A percentile compares a stretch with the other conserved stretches of the same genome.
Evolutionary conservation across 2,797 vertebrate genomes (phyloP).

Genomic region (Phalanger gymnotis): DNA sequence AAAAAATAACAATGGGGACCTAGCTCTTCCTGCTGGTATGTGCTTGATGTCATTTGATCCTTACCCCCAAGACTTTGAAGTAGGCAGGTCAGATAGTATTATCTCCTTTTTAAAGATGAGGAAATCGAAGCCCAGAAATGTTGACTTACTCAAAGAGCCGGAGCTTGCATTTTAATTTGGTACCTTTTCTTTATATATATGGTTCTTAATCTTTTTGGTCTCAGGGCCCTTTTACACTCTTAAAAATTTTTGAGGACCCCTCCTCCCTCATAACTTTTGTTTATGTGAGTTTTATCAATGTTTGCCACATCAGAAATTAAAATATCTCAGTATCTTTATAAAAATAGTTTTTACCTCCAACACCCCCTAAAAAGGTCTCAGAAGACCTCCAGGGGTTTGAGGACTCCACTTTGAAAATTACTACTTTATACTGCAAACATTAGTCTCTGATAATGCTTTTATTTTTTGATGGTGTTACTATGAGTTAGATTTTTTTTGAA

Average conservation of each 20-base stretch:
- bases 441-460: background rate
- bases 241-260: background rate
- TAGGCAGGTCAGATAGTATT: background rate
- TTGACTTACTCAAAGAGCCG: background rate
- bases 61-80: background rate
- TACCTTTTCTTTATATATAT: background rate
- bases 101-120: background rate
- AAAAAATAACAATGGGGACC: too few relatives aligned
- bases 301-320: background rate
- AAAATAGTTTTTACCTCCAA: background rate
- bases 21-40: too few relatives aligned
- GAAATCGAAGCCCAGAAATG: background rate
- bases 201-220: background rate
- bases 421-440: background rate
- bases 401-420: background rate
- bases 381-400: background rate
- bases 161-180: background rate
- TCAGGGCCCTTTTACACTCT: background rate
- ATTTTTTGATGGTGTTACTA: slow-evolving; percentile 40
- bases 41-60: background rate
- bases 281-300: background rate
- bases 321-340: background rate
- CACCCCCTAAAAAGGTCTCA: background rate
- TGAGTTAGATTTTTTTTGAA: slow-evolving; percentile 23
- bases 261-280: background rate